These are phyloP conservation scores for Neotragus pygmaeus DNA, from an alignment of 2,113 vertebrate genomes.

Conservation along the genomic window DNA sequence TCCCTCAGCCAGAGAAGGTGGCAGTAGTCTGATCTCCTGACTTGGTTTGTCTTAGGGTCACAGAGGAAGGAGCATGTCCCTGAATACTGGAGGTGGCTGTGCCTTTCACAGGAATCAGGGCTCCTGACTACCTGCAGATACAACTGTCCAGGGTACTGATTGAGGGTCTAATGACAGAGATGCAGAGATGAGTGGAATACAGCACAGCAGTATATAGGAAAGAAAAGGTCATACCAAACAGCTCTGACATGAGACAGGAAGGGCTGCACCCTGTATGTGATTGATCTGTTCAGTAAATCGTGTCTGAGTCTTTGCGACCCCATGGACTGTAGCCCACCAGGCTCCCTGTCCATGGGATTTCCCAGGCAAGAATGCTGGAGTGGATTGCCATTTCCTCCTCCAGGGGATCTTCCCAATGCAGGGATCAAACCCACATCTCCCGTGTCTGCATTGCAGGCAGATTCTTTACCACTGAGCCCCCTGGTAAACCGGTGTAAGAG, in stretches of 20 bases:
- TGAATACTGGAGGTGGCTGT: not conserved
- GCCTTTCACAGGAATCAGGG: not conserved
- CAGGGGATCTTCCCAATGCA: not conserved
- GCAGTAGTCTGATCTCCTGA: not conserved
- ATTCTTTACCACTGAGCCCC: not conserved
- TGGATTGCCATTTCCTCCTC: not conserved
- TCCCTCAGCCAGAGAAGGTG: not conserved
- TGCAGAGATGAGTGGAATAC: not conserved
- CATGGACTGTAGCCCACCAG: not conserved
- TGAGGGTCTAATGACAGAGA: not conserved
- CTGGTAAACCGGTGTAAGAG: not conserved
- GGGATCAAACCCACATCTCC: not conserved
- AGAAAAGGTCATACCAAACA: not conserved
- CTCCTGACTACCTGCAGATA: not conserved
- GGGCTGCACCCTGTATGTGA: not conserved
- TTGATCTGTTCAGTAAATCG: not conserved
- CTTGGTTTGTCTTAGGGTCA: not conserved
- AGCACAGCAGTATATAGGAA: not conserved
- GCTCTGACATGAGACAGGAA: not conserved
- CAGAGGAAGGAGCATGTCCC: not conserved
- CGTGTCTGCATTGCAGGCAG: not conserved
- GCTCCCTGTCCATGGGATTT: not conserved
- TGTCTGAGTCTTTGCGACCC: not conserved
- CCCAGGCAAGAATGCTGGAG: not conserved
- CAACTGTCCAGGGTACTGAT: rapidly evolving